These are phyloP conservation scores for Drosophila stalkeri DNA, from an alignment of 2,888 invertebrate genomes.

Conservation along the genomic window DNA sequence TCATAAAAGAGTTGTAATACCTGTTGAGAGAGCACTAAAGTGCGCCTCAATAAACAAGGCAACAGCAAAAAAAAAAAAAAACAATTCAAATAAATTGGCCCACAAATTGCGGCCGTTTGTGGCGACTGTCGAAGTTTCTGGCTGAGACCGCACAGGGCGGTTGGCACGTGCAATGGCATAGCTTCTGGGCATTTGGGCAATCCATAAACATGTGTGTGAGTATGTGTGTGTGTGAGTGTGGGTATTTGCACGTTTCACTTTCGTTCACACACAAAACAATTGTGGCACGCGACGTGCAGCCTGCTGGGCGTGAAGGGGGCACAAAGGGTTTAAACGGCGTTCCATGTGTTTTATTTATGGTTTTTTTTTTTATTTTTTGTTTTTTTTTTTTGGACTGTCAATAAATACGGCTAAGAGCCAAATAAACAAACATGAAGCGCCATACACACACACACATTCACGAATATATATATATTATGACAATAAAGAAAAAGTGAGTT, in stretches of 20 bases:
- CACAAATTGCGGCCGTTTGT: slow-evolving; percentile 36
- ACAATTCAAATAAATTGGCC: slow-evolving; percentile 35
- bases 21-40: slow-evolving; percentile 2
- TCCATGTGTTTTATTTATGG: slow-evolving; percentile 23
- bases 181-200: slow-evolving; percentile 48
- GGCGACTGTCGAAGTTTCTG: slow-evolving; percentile 29
- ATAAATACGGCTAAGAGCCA: slow-evolving; percentile 36
- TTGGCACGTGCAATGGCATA: slow-evolving; percentile 48
- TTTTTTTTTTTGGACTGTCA: slow-evolving; percentile 25
- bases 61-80: neutral
- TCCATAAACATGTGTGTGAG: slow-evolving; percentile 24
- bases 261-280: slow-evolving; percentile 42
- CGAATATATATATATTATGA: slow-evolving; percentile 51
- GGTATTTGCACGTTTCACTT: slow-evolving; percentile 74
- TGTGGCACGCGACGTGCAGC: slow-evolving; percentile 52
- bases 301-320: slow-evolving; percentile 6
- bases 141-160: slow-evolving; percentile 27
- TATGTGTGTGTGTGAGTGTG: slow-evolving; percentile 32
- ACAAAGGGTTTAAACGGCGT: neutral
- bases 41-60: slow-evolving; percentile 19
- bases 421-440: slow-evolving; percentile 63
- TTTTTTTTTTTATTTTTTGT: neutral
- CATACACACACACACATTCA: slow-evolving; percentile 10
- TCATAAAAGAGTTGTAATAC: slow-evolving; percentile 6
- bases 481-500: slow-evolving; percentile 78